phyloP scores from a whole-genome alignment of 1,140 invertebrate species.

The Samia ricini region DNA sequence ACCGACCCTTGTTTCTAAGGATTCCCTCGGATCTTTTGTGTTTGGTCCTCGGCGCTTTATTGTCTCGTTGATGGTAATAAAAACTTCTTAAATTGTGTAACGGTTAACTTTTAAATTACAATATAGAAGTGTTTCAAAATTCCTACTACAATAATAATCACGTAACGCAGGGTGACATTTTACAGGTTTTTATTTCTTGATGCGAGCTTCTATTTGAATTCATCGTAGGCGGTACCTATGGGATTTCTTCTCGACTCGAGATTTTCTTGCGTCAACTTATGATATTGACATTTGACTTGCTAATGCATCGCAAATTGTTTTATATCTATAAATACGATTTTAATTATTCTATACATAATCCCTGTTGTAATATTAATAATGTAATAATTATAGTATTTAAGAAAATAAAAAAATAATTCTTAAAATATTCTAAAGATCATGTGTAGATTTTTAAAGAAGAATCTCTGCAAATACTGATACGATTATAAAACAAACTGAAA shows the following conservation, averaged over 20 bases:
- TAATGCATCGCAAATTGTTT: not conserved
- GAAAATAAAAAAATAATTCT: no score
- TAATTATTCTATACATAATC: no score
- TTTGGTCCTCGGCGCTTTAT: not conserved
- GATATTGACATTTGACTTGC: not conserved
- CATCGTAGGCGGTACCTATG: not conserved
- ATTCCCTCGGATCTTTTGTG: not conserved
- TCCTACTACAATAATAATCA: not conserved
- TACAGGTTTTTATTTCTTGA: no score
- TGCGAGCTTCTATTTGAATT: no score
- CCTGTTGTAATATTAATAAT: no score
- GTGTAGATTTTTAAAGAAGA: no score
- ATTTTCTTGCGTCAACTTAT: not conserved
- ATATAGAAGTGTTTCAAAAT: not conserved
- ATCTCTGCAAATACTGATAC: no score
- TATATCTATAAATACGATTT: no score
- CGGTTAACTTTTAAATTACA: not conserved
- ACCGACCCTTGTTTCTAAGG: not conserved
- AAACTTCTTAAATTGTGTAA: conserved; percentile 5
- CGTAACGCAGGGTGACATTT: no score
- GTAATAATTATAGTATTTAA: no score
- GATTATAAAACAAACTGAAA: no score
- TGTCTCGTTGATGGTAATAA: not conserved
- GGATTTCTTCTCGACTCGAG: not conserved
- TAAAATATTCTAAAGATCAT: no score